These are phyloP conservation scores for Puntigrus tetrazona DNA, from an alignment of 2,113 vertebrate genomes.

Conservation along the genomic window DNA sequence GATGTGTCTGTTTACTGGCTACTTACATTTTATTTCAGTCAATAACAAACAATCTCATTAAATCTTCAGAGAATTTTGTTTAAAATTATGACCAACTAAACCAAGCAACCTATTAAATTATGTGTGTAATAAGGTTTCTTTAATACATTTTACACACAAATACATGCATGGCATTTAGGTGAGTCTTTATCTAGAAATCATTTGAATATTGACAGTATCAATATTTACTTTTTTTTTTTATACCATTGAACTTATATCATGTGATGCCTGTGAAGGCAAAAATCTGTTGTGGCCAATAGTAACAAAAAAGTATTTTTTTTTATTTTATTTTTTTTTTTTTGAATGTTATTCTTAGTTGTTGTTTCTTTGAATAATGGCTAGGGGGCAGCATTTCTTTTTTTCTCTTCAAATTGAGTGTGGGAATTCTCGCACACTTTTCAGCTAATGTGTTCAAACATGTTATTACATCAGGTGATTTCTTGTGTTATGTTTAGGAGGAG, in stretches of 20 bases:
- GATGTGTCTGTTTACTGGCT: too few relatives aligned
- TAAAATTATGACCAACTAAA: not conserved
- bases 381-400: conserved; percentile 64
- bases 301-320: too few relatives aligned
- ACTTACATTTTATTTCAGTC: not conserved
- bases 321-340: too few relatives aligned
- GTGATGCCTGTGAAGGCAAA: not conserved
- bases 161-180: not conserved
- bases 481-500: conserved; percentile 59
- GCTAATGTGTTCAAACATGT: not conserved
- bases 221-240: too few relatives aligned
- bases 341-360: not conserved
- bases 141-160: not conserved
- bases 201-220: not conserved
- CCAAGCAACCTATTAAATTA: not conserved
- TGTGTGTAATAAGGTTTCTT: too few relatives aligned
- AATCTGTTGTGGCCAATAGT: not conserved
- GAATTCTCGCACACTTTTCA: not conserved
- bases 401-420: not conserved
- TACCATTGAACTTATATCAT: not conserved
- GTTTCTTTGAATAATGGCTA: conserved; percentile 37
- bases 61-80: too few relatives aligned
- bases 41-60: too few relatives aligned
- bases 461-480: not conserved
- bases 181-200: not conserved